phyloP scores from a whole-genome alignment of 2,888 invertebrate genomes.

The Heteromyza rotundicornis region DNA sequence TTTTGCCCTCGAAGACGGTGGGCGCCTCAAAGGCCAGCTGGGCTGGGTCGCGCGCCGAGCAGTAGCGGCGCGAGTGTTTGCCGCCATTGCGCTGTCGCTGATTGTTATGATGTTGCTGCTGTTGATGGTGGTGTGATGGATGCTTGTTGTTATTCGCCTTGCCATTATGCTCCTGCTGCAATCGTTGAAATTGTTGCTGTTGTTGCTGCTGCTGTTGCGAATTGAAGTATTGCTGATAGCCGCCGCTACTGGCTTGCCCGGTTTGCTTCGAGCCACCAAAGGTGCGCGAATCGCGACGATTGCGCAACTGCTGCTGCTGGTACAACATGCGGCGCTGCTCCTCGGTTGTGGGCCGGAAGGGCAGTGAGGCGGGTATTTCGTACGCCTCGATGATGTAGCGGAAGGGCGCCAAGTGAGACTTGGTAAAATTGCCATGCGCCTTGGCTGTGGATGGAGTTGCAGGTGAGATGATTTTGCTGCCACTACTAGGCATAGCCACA shows the following conservation, averaged over 20 bases:
- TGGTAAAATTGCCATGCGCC: background rate
- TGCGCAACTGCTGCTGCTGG: conserved; percentile 25
- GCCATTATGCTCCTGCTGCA: conserved; percentile 14
- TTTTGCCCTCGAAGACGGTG: conserved; percentile 72
- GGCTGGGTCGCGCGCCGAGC: conserved; percentile 70
- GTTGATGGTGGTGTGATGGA: conserved; percentile 26
- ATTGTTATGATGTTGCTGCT: conserved; percentile 27
- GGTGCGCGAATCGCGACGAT: too few relatives aligned
- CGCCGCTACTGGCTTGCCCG: conserved; percentile 32
- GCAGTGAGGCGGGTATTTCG: conserved; percentile 48
- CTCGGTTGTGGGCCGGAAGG: conserved; percentile 27
- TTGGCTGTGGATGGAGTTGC: conserved; percentile 29
- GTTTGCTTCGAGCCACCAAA: conserved; percentile 26
- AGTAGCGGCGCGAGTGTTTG: conserved; percentile 61
- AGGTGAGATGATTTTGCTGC: conserved; percentile 9
- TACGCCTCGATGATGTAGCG: conserved; percentile 50
- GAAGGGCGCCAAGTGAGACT: conserved; percentile 25
- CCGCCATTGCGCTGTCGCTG: conserved; percentile 40
- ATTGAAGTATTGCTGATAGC: conserved; percentile 57
- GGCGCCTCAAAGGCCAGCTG: conserved; percentile 71
- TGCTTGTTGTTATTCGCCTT: conserved; percentile 22
- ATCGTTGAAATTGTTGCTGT: conserved; percentile 22
- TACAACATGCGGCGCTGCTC: conserved; percentile 35
- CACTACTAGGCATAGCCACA: conserved; percentile 14
- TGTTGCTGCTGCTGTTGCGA: conserved; percentile 36